Percentiles rank a stretch among this genome's conserved stretches.
Evolutionary conservation across 53 echinoderm and acorn worm species (phyloP).

Genomic region (Holothuria scabra): DNA sequence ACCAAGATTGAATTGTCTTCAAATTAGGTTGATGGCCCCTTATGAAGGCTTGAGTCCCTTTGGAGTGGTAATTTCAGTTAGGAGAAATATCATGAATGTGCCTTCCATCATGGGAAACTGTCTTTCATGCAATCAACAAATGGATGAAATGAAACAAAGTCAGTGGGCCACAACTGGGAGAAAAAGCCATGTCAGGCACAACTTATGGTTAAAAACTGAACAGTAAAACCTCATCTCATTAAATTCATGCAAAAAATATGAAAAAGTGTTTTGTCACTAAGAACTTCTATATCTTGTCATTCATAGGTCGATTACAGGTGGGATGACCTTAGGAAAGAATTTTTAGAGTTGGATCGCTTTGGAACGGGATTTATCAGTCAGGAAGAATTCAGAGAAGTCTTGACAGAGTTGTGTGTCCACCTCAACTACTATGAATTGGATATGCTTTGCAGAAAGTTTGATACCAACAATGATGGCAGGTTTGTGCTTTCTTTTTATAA

Average conservation of each 20-base stretch:
- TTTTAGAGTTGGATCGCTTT: conserved; percentile 78
- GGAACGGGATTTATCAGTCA: conserved; percentile 86
- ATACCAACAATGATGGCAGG: conserved; percentile 84
- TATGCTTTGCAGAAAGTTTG: conserved; percentile 84
- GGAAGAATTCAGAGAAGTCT: conserved; percentile 86
- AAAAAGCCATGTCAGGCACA: neutral
- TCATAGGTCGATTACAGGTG: conserved; percentile 90
- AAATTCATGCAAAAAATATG: too few species aligned
- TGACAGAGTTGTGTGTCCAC: conserved; percentile 91
- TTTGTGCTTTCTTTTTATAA: conserved; percentile 16
- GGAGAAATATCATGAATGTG: too few species aligned
- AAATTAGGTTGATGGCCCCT: too few species aligned
- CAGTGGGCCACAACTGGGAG: too few species aligned
- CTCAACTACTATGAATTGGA: conserved; percentile 85
- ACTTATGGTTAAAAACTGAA: neutral
- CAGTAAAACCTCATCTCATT: too few species aligned
- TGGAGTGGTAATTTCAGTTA: too few species aligned
- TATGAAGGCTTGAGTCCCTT: too few species aligned
- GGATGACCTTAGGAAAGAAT: conserved; percentile 93
- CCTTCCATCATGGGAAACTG: too few species aligned
- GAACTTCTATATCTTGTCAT: neutral
- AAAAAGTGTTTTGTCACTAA: too few species aligned
- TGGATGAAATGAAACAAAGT: too few species aligned
- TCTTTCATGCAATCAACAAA: too few species aligned
- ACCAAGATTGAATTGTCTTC: too few species aligned